Evolutionary conservation across 2,888 invertebrate species (phyloP), one percentile per base, ranked within the genome.

Genomic region (Loripinus fragilis): DNA sequence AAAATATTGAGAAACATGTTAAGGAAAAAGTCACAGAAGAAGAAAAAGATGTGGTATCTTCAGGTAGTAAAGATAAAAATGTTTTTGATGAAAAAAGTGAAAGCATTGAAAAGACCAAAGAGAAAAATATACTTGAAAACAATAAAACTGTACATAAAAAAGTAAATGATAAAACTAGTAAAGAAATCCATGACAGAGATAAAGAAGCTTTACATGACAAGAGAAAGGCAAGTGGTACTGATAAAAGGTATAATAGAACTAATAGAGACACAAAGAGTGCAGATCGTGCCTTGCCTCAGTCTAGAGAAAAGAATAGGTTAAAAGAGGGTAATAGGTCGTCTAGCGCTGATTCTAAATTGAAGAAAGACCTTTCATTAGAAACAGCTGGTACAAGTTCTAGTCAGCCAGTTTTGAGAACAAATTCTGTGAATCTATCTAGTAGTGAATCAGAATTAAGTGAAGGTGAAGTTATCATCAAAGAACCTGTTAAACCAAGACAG

Each of bases 391-490:
- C 67, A 30, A 52, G 76, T 50, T 77, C 78, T 78, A 84, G 84
- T 81, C 81, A 81, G 30, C 84, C 84, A 25, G 64, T 67, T 10
- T 72, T 84, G 41, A 80, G 60, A 35, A 35, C 50, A 28, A 38
- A 35, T n/a, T 25, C 25, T 20, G 25, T 17, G 3, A 30, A 76
- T 20, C 83, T 78, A 25, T 87, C 86, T 8, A 83, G 81, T 60
- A 88, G 88, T 74, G 85, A 87, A 30, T 89, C 88, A 0, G 86
- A 87, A 55, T 70, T 88, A 15, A 89, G 87, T 83, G 65, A 80
- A 10, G 87, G 88, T 17, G 89, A 88, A 74, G 82, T 87, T 3
- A 74, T 81, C 35, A 71, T 86, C 2, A 48, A 70, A 20, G 70
- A 70, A 52, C 23, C 50, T 30, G 30, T 35, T 8, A 70, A 35